A percentile compares a stretch with the other conserved stretches of the same genome.
These are phyloP conservation scores for Pachycephus smyrnensis DNA, from an alignment of 2,888 invertebrate species.

Conservation along the genomic window DNA sequence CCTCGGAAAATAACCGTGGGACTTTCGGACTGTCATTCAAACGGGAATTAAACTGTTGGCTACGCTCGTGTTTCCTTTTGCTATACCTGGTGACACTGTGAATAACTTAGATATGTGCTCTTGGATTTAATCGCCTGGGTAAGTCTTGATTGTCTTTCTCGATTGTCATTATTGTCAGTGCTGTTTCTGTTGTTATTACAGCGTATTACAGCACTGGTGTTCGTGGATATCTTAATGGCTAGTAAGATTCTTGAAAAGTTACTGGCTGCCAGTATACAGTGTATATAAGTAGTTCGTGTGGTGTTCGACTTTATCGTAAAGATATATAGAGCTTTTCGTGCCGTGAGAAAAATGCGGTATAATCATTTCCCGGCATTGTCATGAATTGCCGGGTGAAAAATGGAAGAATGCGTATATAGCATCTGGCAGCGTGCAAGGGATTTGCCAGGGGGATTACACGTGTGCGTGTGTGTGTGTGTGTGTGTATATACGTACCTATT, in stretches of 20 bases:
- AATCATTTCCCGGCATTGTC: background rate
- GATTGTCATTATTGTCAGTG: background rate
- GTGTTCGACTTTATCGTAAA: background rate
- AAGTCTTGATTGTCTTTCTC: background rate
- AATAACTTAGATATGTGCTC: background rate
- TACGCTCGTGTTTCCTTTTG: background rate
- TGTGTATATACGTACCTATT: background rate
- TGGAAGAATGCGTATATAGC: background rate
- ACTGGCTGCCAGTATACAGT: background rate
- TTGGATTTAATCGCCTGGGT: background rate
- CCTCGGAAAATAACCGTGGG: too few species aligned
- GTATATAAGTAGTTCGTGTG: background rate
- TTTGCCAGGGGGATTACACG: background rate
- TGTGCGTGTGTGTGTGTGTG: background rate
- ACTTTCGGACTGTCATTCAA: background rate
- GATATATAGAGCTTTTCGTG: background rate
- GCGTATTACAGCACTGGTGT: too few species aligned
- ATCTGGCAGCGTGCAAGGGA: background rate
- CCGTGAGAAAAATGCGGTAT: background rate
- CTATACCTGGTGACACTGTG: background rate
- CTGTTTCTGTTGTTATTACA: background rate
- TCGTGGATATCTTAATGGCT: background rate
- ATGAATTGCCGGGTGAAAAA: background rate
- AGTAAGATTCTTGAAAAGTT: background rate
- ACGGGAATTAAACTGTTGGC: background rate